A percentile compares a stretch with the other conserved stretches of the same genome.
phyloP scores from a whole-genome alignment of 2,113 vertebrate genomes.

The Mandrillus leucophaeus region DNA sequence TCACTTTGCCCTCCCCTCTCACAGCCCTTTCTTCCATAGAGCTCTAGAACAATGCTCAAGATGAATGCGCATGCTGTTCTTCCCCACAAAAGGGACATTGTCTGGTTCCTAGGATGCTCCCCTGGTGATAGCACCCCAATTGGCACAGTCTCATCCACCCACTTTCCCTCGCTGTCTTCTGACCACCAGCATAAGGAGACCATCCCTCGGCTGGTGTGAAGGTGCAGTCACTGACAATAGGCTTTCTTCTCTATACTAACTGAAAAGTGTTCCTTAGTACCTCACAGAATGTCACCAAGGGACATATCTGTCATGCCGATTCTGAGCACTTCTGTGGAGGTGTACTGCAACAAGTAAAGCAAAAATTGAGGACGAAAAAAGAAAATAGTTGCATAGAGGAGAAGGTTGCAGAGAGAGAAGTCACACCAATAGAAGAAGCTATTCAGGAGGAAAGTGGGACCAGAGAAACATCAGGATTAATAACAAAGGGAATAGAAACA shows the following conservation, averaged over 20 bases:
- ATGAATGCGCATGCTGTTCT: neutral
- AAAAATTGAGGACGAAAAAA: neutral
- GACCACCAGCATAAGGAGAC: too few species aligned
- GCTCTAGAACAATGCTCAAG: neutral
- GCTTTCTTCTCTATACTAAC: neutral
- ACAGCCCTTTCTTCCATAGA: neutral
- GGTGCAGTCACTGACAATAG: rapidly evolving
- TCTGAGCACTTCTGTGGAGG: neutral
- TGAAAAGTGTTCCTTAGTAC: too few species aligned
- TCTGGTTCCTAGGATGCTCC: neutral
- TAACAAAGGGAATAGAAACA: neutral
- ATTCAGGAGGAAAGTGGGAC: neutral
- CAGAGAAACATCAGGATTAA: neutral
- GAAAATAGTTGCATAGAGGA: neutral
- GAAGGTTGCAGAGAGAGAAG: neutral
- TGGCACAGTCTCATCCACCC: neutral
- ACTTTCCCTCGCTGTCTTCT: too few species aligned
- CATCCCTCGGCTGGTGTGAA: neutral
- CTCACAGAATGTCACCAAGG: neutral
- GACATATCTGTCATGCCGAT: neutral
- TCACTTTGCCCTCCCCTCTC: neutral
- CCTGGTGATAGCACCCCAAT: neutral
- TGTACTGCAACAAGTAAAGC: neutral
- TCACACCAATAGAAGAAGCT: neutral
- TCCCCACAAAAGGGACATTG: neutral